Percentiles rank a stretch among this genome's conserved stretches.
Conservation (phyloP, 2,113 vertebrate species). For the Illadopsis cleaveri region DNA sequence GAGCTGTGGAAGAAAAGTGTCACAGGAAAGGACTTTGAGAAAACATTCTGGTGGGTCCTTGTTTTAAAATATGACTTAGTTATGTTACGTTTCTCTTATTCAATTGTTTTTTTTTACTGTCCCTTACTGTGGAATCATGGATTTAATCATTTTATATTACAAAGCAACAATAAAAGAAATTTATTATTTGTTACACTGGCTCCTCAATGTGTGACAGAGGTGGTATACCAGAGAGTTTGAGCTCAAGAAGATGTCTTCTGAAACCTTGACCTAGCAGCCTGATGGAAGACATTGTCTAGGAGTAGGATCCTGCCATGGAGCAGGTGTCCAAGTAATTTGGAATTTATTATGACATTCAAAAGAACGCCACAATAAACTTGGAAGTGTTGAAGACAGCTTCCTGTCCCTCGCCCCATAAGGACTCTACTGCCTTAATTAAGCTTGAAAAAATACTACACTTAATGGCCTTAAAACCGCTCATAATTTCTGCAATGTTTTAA, state of each 20-base stretch:
- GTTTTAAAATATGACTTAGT: neutral
- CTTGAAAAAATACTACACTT: neutral
- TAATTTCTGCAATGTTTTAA: neutral
- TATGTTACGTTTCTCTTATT: neutral
- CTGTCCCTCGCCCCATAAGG: fast-evolving
- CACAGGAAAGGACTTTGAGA: neutral
- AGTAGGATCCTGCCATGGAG: neutral
- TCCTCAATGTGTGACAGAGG: neutral
- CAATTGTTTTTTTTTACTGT: neutral
- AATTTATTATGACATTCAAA: neutral
- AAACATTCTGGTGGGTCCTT: neutral
- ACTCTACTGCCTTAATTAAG: neutral
- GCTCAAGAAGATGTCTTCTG: neutral
- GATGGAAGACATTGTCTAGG: neutral
- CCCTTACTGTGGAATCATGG: neutral
- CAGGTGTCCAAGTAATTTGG: neutral
- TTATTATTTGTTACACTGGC: neutral
- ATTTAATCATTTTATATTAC: neutral
- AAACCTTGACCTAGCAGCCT: neutral
- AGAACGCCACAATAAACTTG: neutral
- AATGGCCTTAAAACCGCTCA: neutral
- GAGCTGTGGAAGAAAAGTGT: neutral
- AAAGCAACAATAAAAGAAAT: neutral
- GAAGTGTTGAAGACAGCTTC: neutral
- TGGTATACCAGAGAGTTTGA: neutral